Percentiles rank a stretch among this genome's conserved stretches.
Evolutionary conservation across 2,113 vertebrate genomes (phyloP).

Genomic region (Bubalus kerabau): DNA sequence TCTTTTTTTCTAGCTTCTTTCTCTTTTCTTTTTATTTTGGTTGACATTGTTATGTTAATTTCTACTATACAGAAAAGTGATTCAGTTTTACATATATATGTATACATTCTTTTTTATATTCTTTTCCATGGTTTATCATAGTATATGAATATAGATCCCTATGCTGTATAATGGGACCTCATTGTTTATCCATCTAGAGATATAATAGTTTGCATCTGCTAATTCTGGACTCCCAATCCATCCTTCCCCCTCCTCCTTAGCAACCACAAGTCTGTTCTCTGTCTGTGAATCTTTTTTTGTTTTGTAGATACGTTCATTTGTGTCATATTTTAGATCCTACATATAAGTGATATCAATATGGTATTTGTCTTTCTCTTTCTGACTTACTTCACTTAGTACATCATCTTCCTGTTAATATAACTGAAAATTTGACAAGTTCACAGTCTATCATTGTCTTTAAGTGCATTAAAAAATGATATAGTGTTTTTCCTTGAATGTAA

Average conservation of each 20-base stretch:
- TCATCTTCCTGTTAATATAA: background rate
- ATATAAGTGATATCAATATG: background rate
- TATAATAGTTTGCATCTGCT: background rate
- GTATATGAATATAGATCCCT: background rate
- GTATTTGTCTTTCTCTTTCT: background rate
- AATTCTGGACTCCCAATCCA: background rate
- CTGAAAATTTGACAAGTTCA: background rate
- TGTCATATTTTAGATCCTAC: background rate
- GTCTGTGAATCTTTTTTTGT: background rate
- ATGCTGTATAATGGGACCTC: background rate
- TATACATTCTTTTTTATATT: background rate
- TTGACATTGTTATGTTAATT: background rate
- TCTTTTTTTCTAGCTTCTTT: background rate
- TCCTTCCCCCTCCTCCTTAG: background rate
- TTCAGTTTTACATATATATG: background rate
- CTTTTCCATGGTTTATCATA: background rate
- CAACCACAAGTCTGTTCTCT: background rate
- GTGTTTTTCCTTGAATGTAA: background rate
- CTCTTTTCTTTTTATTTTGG: background rate
- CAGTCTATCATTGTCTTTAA: background rate
- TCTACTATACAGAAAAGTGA: background rate
- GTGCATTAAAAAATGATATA: background rate
- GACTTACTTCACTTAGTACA: background rate
- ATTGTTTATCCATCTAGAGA: background rate
- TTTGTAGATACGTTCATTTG: background rate